Conservation (phyloP, 2,113 vertebrate genomes). For the Psilopogon haemacephalus region DNA sequence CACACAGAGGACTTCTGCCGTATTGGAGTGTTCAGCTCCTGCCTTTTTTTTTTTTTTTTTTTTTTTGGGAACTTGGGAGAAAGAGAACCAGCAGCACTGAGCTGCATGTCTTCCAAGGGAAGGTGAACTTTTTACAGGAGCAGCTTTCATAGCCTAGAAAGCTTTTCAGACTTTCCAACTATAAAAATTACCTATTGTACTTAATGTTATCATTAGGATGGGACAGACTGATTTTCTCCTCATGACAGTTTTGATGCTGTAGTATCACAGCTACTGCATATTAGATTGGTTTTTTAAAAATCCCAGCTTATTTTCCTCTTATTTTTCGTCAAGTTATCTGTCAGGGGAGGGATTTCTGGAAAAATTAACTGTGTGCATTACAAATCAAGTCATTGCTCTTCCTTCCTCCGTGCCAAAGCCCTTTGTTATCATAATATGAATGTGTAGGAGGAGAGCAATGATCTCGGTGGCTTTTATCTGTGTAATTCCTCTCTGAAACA, state of each 20-base stretch:
- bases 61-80: background rate
- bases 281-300: background rate
- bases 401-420: background rate
- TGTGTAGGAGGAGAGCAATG: background rate
- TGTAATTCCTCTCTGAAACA: background rate
- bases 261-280: background rate
- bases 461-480: conserved; percentile 27
- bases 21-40: background rate
- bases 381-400: background rate
- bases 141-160: background rate
- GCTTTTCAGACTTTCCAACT: background rate
- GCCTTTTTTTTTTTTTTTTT: background rate
- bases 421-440: background rate
- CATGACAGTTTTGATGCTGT: background rate
- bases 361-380: background rate
- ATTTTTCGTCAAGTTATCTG: background rate
- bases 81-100: background rate
- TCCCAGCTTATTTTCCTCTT: background rate
- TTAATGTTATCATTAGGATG: background rate
- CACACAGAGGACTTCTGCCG: background rate
- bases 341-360: background rate
- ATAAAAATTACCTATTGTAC: background rate
- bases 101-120: background rate
- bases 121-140: background rate
- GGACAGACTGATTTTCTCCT: background rate